Percentiles rank a stretch among this genome's conserved stretches.
These are phyloP conservation scores for Cybosia mesomella DNA, from an alignment of 2,888 invertebrate genomes.

Conservation along the genomic window DNA sequence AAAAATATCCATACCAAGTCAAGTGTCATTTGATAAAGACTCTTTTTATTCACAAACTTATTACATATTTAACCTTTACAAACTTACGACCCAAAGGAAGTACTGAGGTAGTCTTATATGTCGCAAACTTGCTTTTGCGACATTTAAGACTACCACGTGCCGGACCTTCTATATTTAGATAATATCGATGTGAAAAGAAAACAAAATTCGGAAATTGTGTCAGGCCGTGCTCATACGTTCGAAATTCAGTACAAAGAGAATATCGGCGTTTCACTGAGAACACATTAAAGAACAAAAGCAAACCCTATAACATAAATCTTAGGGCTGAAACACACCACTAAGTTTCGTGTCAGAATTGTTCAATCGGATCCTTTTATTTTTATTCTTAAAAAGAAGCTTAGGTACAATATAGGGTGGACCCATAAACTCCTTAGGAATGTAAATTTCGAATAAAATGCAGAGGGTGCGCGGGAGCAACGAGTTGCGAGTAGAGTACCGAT, in stretches of 20 bases:
- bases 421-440: no score
- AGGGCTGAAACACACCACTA: neutral
- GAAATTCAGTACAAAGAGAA: constrained; percentile 13
- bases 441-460: no score
- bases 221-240: constrained; percentile 12
- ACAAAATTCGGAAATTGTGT: constrained; percentile 19
- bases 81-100: constrained; percentile 5
- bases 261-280: constrained; percentile 7
- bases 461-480: no score
- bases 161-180: constrained; percentile 19
- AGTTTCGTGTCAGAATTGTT: constrained; percentile 1
- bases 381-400: neutral
- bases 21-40: neutral
- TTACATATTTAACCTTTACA: neutral
- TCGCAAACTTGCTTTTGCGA: no score
- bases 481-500: no score
- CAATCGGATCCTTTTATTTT: neutral
- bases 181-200: constrained; percentile 13
- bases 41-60: neutral
- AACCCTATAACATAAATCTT: constrained; percentile 11
- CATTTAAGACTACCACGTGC: neutral
- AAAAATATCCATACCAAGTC: constrained; percentile 1
- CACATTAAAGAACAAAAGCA: constrained; percentile 19
- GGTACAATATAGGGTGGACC: neutral
- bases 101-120: neutral